phyloP scores from a whole-genome alignment of 2,888 invertebrate species.

The Dasysyrphus tricinctus region DNA sequence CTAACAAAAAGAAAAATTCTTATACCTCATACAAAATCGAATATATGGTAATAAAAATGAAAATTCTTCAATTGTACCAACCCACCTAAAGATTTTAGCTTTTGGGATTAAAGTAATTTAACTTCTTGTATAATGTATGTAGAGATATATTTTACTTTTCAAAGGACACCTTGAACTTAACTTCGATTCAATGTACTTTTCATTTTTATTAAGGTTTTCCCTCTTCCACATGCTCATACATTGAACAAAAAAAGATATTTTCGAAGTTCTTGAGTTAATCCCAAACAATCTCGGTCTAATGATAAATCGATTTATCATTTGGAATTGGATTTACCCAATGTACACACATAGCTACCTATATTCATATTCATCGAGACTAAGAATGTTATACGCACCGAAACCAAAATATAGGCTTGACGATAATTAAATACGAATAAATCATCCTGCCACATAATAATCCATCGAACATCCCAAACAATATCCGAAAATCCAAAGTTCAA shows the following conservation, averaged over 20 bases:
- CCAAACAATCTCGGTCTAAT: constrained; percentile 31
- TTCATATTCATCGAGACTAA: constrained; percentile 6
- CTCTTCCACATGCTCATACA: not conserved
- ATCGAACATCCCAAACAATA: constrained; percentile 35
- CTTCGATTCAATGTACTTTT: not conserved
- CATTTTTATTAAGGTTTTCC: not conserved
- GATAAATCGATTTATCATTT: constrained; percentile 42
- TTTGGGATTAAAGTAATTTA: constrained; percentile 18
- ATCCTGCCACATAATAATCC: constrained; percentile 44
- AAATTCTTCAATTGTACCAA: constrained; percentile 15
- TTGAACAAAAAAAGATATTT: constrained; percentile 18
- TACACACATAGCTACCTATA: no score
- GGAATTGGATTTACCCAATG: constrained; percentile 19
- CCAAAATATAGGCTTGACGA: not conserved
- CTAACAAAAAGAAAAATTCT: not conserved
- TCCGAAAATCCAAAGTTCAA: constrained; percentile 39
- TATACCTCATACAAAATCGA: not conserved
- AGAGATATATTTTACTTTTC: constrained; percentile 17
- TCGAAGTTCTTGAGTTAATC: constrained; percentile 7
- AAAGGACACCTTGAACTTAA: constrained; percentile 21
- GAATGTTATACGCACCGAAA: not conserved
- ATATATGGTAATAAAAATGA: constrained; percentile 25
- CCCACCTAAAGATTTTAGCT: not conserved
- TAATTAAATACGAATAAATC: constrained; percentile 47
- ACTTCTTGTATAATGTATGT: constrained; percentile 14